phyloP scores from a whole-genome alignment of 2,888 invertebrate species.

The Neuroscelio doddi region DNA sequence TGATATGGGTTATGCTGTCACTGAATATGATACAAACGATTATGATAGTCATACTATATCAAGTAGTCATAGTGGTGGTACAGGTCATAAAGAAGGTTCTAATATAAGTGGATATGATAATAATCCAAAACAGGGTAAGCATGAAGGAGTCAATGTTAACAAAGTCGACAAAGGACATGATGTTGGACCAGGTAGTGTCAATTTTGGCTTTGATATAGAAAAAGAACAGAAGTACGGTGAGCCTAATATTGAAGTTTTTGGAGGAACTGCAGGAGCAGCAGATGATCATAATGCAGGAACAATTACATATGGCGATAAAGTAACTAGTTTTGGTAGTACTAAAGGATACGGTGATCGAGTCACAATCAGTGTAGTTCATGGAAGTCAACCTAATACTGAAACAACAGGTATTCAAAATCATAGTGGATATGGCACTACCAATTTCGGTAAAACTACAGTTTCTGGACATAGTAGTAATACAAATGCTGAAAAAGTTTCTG shows the following conservation, averaged over 20 bases:
- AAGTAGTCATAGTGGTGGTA: background rate
- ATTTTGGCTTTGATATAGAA: constrained; percentile 4
- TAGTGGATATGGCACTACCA: constrained; percentile 3
- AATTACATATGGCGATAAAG: constrained; percentile 17
- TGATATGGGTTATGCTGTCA: background rate
- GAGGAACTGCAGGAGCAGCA: constrained; percentile 10
- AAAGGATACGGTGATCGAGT: constrained; percentile 26
- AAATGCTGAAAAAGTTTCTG: background rate
- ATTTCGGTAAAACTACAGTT: constrained; percentile 8
- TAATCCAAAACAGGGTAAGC: background rate
- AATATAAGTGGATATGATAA: too few species aligned
- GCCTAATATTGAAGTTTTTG: constrained; percentile 15
- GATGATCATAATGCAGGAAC: background rate
- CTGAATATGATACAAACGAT: background rate
- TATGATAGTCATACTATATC: background rate
- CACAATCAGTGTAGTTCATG: constrained; percentile 26
- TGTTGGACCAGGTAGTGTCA: too few species aligned
- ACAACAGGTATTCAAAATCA: constrained; percentile 10
- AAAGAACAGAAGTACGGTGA: background rate
- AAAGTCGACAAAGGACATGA: constrained; percentile 1
- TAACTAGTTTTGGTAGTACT: constrained; percentile 17
- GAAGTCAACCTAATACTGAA: constrained; percentile 6
- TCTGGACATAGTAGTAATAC: background rate
- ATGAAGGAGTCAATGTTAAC: too few species aligned
- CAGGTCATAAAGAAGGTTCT: background rate